Evolutionary conservation across 2,797 vertebrate species (phyloP), one percentile per base, ranked within the genome.

Genomic region (Acridotheres tristis): DNA sequence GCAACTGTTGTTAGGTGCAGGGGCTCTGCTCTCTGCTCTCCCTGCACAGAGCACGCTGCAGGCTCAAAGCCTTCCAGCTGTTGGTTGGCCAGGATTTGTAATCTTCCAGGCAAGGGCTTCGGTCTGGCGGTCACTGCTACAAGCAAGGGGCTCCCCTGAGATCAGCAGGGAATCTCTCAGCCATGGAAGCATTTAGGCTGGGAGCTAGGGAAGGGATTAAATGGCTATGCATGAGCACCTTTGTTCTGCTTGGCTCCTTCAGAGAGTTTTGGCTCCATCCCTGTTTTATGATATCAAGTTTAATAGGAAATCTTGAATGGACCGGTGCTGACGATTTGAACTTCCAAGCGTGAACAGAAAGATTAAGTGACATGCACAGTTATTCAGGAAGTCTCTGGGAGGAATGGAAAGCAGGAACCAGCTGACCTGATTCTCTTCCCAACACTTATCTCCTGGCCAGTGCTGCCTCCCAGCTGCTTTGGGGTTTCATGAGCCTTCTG

Each of bases 1-100:
- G 93, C 96, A 97, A 36, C 94, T 38, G 96, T 97, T 9, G 91
- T 95, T 97, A 96, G 88, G 96, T 65, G 14, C 89, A 77, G 89
- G 82, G 76, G 45, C 85, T 88, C 68, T 96, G 91, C 91, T 83
- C 82, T 29, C 81, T 79, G 90, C 82, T 71, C 36, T 25, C 55
- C 71, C 94, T 83, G 84, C 88, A 47, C 63, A 29, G 88, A 85
- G 75, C 74, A 73, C 0, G 11, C 87, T 66, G 85, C 62, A 87
- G 51, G 36, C 91, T 88, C 91, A 43, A 50, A 77, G 77, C n/a
- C 3, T 96, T 95, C 97, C 96, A 96, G 96, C 94, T 97, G 93
- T 90, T 92, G 89, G 34, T 51, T 73, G 89, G 87, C 86, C n/a
- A 30, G 45, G 8, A 2, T 74, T 77, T 77, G 76, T 58, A 58